These are phyloP conservation scores for Hippoglossus hippoglossus DNA, from an alignment of 2,797 vertebrate species.

Conservation along the genomic window DNA sequence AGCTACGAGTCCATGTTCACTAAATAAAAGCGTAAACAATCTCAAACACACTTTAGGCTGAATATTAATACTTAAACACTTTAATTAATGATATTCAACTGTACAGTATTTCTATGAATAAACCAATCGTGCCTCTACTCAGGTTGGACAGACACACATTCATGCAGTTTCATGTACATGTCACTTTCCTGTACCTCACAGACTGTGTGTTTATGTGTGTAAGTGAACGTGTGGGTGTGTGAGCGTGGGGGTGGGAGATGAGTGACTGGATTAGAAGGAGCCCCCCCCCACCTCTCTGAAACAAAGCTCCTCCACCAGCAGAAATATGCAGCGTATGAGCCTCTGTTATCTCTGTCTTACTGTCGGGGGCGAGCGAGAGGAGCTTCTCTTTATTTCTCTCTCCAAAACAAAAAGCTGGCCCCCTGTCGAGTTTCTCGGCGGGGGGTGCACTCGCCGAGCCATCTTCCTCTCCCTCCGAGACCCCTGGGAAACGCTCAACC, in stretches of 20 bases:
- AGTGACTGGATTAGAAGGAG: constrained; percentile 48
- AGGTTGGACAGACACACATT: no score
- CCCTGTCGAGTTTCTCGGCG: constrained; percentile 60
- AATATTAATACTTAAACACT: no score
- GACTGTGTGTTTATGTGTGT: not conserved
- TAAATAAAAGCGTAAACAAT: no score
- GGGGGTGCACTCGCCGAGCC: constrained; percentile 56
- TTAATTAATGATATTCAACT: no score
- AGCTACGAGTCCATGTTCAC: no score
- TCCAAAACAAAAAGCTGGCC: constrained; percentile 69
- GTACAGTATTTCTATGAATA: no score
- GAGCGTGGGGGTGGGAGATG: constrained; percentile 34
- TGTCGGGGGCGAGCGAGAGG: constrained; percentile 25
- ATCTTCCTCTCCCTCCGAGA: constrained; percentile 68
- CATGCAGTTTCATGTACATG: no score
- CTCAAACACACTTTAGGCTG: no score
- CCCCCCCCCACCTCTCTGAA: constrained; percentile 29
- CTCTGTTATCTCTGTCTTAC: constrained; percentile 46
- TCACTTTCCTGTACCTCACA: not conserved
- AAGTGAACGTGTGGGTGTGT: not conserved
- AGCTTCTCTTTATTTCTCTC: constrained; percentile 29
- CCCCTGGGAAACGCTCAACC: constrained; percentile 70
- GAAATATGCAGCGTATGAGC: constrained; percentile 43
- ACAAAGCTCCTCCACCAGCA: constrained; percentile 65
- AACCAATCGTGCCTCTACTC: no score